phyloP scores from a whole-genome alignment of 1,140 invertebrate genomes.

The Pemphigus obesinymphae region DNA sequence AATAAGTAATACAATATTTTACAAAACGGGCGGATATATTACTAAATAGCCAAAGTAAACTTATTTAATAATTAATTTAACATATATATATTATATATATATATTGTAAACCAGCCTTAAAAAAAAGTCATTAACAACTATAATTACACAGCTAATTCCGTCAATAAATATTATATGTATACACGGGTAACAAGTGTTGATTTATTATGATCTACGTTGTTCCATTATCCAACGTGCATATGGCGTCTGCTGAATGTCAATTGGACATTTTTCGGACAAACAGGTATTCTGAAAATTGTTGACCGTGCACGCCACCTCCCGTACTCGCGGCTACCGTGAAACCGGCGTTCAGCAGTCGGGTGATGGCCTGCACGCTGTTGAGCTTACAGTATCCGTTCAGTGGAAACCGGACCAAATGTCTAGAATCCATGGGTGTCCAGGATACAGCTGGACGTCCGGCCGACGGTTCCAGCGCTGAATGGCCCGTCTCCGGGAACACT shows the following conservation, averaged over 20 bases:
- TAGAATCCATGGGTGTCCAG: constrained; percentile 78
- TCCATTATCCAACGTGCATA: neutral
- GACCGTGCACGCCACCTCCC: constrained; percentile 82
- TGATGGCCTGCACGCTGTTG: constrained; percentile 84
- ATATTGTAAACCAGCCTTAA: constrained; percentile 5
- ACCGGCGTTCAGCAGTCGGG: constrained; percentile 76
- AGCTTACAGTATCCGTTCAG: constrained; percentile 89
- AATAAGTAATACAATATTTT: neutral
- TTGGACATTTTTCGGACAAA: constrained; percentile 59
- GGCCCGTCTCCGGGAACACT: constrained; percentile 81
- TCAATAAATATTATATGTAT: neutral
- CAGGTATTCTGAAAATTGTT: constrained; percentile 89
- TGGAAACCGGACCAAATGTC: constrained; percentile 83
- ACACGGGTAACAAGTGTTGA: too few species aligned
- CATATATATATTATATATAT: too few species aligned
- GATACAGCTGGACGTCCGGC: constrained; percentile 73
- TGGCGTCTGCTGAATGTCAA: neutral
- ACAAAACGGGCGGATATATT: constrained; percentile 1
- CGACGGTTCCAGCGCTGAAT: constrained; percentile 77
- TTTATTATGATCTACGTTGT: neutral
- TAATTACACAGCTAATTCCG: neutral
- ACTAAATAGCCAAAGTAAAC: constrained; percentile 17
- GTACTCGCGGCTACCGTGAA: constrained; percentile 79
- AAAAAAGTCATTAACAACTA: neutral
- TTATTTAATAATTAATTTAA: too few species aligned